A percentile compares a stretch with the other conserved stretches of the same genome.
phyloP scores from a whole-genome alignment of 2,797 vertebrate genomes.

The Chelmon rostratus region DNA sequence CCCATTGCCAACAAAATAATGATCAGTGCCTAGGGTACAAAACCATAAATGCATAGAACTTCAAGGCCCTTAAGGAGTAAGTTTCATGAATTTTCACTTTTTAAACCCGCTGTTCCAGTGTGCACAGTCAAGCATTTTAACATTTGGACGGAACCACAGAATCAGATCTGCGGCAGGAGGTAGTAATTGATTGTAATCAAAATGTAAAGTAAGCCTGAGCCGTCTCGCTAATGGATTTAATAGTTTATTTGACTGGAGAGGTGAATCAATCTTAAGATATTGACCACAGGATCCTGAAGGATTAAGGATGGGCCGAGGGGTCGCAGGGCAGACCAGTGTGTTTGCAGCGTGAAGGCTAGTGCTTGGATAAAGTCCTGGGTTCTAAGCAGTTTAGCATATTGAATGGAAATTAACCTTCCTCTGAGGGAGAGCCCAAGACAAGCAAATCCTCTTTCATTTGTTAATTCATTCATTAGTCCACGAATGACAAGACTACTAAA shows the following conservation, averaged over 20 bases:
- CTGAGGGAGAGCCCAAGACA: constrained; percentile 65
- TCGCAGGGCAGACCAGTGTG: constrained; percentile 52
- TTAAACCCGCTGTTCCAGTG: not conserved
- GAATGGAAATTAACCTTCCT: constrained; percentile 82
- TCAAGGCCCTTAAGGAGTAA: constrained; percentile 19
- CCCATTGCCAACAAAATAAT: constrained; percentile 58
- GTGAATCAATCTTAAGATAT: constrained; percentile 86
- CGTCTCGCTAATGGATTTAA: constrained; percentile 83
- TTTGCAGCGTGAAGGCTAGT: constrained; percentile 54
- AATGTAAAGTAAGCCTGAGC: constrained; percentile 83
- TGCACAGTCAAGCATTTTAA: constrained; percentile 44
- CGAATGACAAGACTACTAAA: constrained; percentile 62
- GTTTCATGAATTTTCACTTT: constrained; percentile 41
- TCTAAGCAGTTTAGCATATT: constrained; percentile 81
- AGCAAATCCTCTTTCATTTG: constrained; percentile 78
- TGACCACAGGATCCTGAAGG: constrained; percentile 80
- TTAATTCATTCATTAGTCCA: constrained; percentile 76
- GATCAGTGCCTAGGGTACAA: constrained; percentile 45
- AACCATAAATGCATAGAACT: constrained; percentile 52
- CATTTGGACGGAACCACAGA: constrained; percentile 52
- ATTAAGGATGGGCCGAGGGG: constrained; percentile 77
- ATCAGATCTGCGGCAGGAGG: constrained; percentile 54
- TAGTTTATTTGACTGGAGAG: constrained; percentile 85
- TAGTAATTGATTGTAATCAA: constrained; percentile 84
- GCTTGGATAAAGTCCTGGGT: constrained; percentile 69